These are phyloP conservation scores for Psettodes erumei DNA, from an alignment of 2,113 vertebrate genomes.

Conservation along the genomic window DNA sequence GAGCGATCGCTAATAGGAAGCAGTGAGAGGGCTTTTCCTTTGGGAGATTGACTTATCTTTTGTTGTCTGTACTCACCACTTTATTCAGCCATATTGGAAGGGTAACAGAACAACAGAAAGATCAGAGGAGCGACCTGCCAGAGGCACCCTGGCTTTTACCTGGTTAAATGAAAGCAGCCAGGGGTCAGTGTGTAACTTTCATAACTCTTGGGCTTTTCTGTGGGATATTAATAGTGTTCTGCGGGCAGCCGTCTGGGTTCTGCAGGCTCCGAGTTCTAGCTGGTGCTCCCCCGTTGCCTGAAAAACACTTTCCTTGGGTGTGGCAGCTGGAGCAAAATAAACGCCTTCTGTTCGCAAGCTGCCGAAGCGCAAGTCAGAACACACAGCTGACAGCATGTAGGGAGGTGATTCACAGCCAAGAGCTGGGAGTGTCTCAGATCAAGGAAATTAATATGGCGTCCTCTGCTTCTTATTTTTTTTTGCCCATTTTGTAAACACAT, in stretches of 20 bases:
- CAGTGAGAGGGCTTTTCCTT: conserved; percentile 60
- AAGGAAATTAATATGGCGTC: conserved; percentile 44
- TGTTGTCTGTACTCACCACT: conserved; percentile 64
- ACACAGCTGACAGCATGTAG: conserved; percentile 78
- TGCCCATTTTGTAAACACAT: conserved; percentile 29
- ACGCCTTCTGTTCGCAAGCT: conserved; percentile 80
- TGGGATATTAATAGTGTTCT: conserved; percentile 56
- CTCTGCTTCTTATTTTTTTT: conserved; percentile 39
- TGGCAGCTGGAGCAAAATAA: conserved; percentile 83
- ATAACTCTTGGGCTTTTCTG: conserved; percentile 17
- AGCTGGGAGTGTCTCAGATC: conserved; percentile 72
- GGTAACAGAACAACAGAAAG: conserved; percentile 41
- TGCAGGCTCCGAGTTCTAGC: conserved; percentile 41
- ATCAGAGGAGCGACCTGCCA: conserved; percentile 57
- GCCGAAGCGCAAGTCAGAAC: conserved; percentile 82
- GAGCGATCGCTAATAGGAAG: conserved; percentile 65
- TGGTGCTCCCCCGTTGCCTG: conserved; percentile 63
- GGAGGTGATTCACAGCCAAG: conserved; percentile 72
- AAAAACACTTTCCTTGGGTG: conserved; percentile 85
- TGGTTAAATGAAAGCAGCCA: conserved; percentile 60
- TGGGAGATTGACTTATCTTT: conserved; percentile 60
- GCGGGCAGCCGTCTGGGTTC: conserved; percentile 52
- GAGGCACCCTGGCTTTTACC: conserved; percentile 37
- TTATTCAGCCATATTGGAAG: conserved; percentile 49
- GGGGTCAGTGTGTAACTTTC: conserved; percentile 7